Evolutionary conservation across 1,140 invertebrate species (phyloP), one percentile per base, ranked within the genome.

Genomic region (Pseudomyrmex pallidus): DNA sequence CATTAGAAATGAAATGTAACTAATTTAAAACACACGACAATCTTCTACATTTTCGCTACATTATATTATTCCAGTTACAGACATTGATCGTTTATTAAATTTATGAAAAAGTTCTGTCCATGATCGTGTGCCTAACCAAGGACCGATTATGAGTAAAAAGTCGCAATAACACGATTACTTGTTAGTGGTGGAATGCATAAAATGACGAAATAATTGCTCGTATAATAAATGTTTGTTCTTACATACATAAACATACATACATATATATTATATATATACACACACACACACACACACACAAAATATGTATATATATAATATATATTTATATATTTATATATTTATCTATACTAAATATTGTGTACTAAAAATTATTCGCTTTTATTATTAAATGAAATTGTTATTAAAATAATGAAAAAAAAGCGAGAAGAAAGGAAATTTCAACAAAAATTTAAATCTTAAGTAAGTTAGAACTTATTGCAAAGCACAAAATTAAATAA

Each of bases 111-210:
- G 44, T 66, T 70, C 76, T 80, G 76, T 66, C 76, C 54, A 20
- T 35, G 66, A 44, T 52, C 22, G 66, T 80, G 66, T 72, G 66
- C 52, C 76, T 80, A 80, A 72, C 35, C 9, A 48, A 48, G 63
- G 68, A 61, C 48, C 12, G 44, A 50, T 80, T 59, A 80, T 44
- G 44, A 78, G 8, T 48, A 35, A 7, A 35, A 7, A 22, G 67
- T 59, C 46, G 22, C 54, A 72, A 50, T 70, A 13, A 50, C 25
- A 50, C 12, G 22, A 56, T 12, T 68, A 15, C 44, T 76, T 76
- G 12, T 12, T 61, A 59, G 5, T 48, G 64, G 2, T 70, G 50
- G 54, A 68, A 68, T 70, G 54, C 76, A 80, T 80, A 59, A 80
- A 48, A 12, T 46, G 50, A 68, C 54, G 22, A 22, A 2, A 46